phyloP scores from a whole-genome alignment of 2,888 invertebrate genomes.

The Rapana venosa region DNA sequence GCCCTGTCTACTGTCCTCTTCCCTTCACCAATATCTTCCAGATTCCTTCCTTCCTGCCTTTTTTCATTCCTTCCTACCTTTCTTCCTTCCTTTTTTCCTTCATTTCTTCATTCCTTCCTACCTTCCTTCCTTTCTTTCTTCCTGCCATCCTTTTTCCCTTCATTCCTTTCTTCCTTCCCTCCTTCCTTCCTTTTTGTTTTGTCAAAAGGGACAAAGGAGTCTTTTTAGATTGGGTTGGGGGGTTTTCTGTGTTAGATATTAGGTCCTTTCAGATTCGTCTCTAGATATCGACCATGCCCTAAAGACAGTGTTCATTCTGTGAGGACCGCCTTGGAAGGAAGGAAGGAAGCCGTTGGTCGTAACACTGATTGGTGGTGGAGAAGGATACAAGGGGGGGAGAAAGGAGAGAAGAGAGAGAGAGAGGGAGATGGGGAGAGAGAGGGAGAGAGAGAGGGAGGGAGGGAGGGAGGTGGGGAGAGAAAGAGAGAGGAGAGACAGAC shows the following conservation, averaged over 20 bases:
- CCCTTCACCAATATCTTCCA: not conserved
- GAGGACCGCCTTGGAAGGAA: no score
- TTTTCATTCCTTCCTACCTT: constrained; percentile 22
- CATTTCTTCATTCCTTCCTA: constrained; percentile 31
- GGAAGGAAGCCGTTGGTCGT: no score
- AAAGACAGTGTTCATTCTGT: no score
- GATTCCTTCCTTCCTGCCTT: constrained; percentile 14
- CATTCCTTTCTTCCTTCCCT: constrained; percentile 24
- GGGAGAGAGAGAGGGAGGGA: no score
- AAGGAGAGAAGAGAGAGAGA: not conserved
- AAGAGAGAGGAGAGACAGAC: not conserved
- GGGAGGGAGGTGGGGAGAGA: not conserved
- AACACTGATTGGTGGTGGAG: not conserved
- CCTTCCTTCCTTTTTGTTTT: not conserved
- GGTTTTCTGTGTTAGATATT: no score
- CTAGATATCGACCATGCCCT: no score
- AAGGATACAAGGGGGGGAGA: not conserved
- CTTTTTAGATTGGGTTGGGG: no score
- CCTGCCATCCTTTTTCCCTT: constrained; percentile 16
- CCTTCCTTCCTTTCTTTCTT: constrained; percentile 26
- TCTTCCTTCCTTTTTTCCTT: constrained; percentile 28
- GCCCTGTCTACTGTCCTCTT: not conserved
- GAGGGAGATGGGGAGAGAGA: not conserved
- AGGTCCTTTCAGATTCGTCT: no score
- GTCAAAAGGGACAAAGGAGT: not conserved